These are phyloP conservation scores for Poeciliopsis presidionis DNA, from an alignment of 2,797 vertebrate species.

Conservation along the genomic window DNA sequence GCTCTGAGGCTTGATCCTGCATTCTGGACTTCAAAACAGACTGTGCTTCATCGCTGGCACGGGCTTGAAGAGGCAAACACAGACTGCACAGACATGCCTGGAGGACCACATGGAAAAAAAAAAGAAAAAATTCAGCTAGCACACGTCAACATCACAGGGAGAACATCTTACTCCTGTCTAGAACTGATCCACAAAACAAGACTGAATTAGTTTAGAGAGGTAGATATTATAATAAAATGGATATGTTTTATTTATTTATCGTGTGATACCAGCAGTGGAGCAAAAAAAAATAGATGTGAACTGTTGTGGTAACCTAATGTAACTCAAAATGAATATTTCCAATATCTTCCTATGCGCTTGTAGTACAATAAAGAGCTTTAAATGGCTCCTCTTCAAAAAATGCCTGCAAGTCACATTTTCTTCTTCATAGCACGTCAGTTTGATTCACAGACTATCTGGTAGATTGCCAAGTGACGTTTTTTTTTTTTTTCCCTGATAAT, in stretches of 20 bases:
- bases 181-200: slow-evolving; percentile 26
- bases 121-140: slow-evolving; percentile 30
- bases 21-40: slow-evolving; percentile 91
- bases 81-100: slow-evolving; percentile 90
- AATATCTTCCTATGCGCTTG: slow-evolving; percentile 35
- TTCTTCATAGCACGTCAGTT: slow-evolving; percentile 49
- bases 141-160: slow-evolving; percentile 27
- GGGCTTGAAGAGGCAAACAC: slow-evolving; percentile 84
- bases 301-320: slow-evolving; percentile 5
- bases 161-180: slow-evolving; percentile 29
- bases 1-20: slow-evolving; percentile 89
- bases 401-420: slow-evolving; percentile 57
- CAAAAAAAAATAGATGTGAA: slow-evolving; percentile 6
- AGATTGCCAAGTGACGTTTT: slow-evolving; percentile 56
- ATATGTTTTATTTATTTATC: background rate
- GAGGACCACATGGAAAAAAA: slow-evolving; percentile 48
- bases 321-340: slow-evolving; percentile 35
- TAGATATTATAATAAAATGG: background rate
- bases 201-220: slow-evolving; percentile 6
- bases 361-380: slow-evolving; percentile 57
- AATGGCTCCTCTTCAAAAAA: slow-evolving; percentile 42
- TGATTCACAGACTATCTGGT: slow-evolving; percentile 66
- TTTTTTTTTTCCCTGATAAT: slow-evolving; percentile 18
- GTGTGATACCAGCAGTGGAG: background rate
- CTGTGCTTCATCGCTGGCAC: slow-evolving; percentile 85